Percentiles rank a stretch among this genome's conserved stretches.
Conservation (phyloP, 2,797 vertebrate genomes). For the Malurus leucopterus region DNA sequence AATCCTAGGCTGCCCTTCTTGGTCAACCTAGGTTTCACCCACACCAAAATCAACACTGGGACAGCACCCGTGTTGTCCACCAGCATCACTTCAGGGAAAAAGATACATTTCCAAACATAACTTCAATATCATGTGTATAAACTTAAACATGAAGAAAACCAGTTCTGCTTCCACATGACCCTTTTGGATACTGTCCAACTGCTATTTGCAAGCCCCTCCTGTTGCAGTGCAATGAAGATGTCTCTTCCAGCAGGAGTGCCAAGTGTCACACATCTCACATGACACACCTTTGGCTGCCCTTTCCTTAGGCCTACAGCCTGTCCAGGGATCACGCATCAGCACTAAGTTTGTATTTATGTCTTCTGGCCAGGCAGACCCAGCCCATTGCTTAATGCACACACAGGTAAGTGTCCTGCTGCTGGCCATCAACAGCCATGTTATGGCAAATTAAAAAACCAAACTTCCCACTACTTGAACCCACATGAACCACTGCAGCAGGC, state of each 20-base stretch:
- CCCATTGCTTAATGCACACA: neutral
- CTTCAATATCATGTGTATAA: neutral
- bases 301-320: neutral
- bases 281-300: neutral
- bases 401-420: neutral
- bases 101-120: neutral
- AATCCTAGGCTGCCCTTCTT: neutral
- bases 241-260: neutral
- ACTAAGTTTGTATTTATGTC: neutral
- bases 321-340: fast-evolving
- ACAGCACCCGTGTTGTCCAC: neutral
- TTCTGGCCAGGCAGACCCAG: neutral
- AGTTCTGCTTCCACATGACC: neutral
- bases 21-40: neutral
- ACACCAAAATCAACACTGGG: neutral
- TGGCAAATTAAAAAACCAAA: neutral
- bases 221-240: neutral
- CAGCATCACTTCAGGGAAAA: neutral
- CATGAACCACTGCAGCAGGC: fast-evolving
- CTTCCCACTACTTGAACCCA: neutral
- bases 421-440: neutral
- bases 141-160: neutral
- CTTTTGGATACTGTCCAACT: neutral
- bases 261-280: neutral
- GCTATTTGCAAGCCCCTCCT: neutral